Conservation (phyloP, 2,113 vertebrate species). For the Megalops atlanticus region DNA sequence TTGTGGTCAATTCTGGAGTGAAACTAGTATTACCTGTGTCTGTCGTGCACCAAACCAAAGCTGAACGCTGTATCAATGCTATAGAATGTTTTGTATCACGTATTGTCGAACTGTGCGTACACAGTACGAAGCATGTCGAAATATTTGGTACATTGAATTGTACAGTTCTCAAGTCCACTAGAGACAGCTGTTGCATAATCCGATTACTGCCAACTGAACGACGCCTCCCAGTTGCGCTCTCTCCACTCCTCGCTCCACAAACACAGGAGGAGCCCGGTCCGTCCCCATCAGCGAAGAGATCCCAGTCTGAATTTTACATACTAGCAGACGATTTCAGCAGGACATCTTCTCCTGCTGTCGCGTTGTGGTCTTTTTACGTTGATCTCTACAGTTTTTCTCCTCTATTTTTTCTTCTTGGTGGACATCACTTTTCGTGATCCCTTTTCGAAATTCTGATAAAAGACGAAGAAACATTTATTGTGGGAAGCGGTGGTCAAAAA, state of each 20-base stretch:
- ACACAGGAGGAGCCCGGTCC: not conserved
- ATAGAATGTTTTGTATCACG: not conserved
- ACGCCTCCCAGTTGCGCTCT: not conserved
- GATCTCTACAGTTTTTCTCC: not conserved
- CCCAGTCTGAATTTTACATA: not conserved
- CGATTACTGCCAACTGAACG: constrained; percentile 11
- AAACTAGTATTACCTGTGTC: not conserved
- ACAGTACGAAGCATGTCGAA: too few relatives aligned
- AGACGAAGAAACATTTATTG: not conserved
- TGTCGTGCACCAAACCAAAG: not conserved
- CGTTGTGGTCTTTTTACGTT: not conserved
- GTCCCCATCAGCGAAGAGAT: not conserved
- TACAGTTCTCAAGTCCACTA: not conserved
- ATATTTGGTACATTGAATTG: not conserved
- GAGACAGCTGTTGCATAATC: constrained; percentile 35
- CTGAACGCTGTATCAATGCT: not conserved
- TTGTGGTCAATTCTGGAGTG: too few relatives aligned
- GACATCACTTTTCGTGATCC: not conserved
- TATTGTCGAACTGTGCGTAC: not conserved
- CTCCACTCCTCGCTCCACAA: not conserved
- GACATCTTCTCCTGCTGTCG: not conserved
- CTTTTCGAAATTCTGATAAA: not conserved
- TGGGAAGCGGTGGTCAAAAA: not conserved
- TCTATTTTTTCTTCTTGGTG: not conserved
- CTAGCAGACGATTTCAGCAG: not conserved